Base-by-base conservation (phyloP, 1,140 invertebrate genomes). In the Anagrus nilaparvatae region DNA sequence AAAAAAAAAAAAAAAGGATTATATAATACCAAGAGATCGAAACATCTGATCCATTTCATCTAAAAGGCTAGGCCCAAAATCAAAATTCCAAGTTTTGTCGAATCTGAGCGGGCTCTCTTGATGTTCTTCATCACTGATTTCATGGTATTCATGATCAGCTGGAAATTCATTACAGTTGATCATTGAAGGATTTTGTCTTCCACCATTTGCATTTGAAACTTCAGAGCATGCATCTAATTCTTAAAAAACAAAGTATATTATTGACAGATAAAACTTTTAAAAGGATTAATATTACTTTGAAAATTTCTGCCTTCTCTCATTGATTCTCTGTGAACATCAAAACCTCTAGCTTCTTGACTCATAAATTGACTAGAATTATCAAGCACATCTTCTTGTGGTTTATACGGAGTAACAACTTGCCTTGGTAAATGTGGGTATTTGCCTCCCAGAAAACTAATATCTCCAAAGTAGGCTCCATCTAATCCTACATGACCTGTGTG, bases 1-100 rank as follows among this genome's bases (percentile, higher is more conserved):
- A 20, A 19, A 33, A 29, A 20, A 19, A 33, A 19, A 19, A 42
- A 45, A 23, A 17, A 25, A 24, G 16, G 9, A 42, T 27, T 32
- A 31, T 55, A 49, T 24, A 28, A 52, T 63, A 54, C 73, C 74
- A 36, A 88, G 63, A 13, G 82, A 84, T 52, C 81, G 81, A 53
- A 97, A 87, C 68, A 96, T 88, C 41, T 90, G 84, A 58, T 96
- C 91, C 77, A 97, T 93, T 69, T 97, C 93, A 57, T 94, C 92
- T 55, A 96, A 72, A 24, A 97, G 69, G 47, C 90, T 96, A 7
- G 91, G 86, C 10, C 90, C 90, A 56, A 95, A 84, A 67, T 97
- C 92, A 46, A 88, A 81, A 33, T 81, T 78, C 4, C 72, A 40
- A 1, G 63, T 56, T 44, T 69, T 67, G 25, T 69, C 66, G 25